Evolutionary conservation across 2,113 vertebrate species (phyloP).

Genomic region (Erinaceus europaeus): DNA sequence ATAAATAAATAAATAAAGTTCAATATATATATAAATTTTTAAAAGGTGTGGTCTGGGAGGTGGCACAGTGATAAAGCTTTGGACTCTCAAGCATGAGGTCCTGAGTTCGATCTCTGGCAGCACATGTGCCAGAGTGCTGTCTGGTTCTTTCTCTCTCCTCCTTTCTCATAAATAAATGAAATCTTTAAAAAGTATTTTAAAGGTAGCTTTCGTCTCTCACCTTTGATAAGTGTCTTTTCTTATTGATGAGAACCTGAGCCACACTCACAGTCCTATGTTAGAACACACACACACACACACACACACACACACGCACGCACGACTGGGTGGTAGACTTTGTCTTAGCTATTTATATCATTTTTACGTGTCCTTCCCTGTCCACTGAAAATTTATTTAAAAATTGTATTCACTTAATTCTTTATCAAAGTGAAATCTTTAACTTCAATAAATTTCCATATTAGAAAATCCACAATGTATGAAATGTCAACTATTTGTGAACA

Average conservation of each 20-base stretch:
- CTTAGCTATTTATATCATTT: not conserved
- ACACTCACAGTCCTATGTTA: not conserved
- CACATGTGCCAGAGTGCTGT: no score
- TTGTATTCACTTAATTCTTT: not conserved
- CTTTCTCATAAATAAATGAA: no score
- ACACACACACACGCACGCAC: no score
- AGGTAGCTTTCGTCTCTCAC: constrained; percentile 5
- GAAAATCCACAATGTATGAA: not conserved
- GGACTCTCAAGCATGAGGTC: no score
- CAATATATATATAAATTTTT: no score
- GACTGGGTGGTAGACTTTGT: not conserved
- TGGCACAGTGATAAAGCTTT: no score
- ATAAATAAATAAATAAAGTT: no score
- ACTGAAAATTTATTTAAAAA: not conserved
- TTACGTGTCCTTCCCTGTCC: not conserved
- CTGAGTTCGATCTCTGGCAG: no score
- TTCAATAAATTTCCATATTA: not conserved
- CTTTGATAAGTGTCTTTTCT: not conserved
- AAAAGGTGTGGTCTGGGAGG: no score
- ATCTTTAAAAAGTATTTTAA: no score
- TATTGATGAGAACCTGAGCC: not conserved
- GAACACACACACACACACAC: no score
- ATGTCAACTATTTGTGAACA: not conserved
- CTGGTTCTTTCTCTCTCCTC: no score
- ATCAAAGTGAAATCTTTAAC: constrained; percentile 12